Percentiles rank a stretch among this genome's conserved stretches.
Evolutionary conservation across 2,113 vertebrate genomes (phyloP).

Genomic region (Urocitellus parryii): DNA sequence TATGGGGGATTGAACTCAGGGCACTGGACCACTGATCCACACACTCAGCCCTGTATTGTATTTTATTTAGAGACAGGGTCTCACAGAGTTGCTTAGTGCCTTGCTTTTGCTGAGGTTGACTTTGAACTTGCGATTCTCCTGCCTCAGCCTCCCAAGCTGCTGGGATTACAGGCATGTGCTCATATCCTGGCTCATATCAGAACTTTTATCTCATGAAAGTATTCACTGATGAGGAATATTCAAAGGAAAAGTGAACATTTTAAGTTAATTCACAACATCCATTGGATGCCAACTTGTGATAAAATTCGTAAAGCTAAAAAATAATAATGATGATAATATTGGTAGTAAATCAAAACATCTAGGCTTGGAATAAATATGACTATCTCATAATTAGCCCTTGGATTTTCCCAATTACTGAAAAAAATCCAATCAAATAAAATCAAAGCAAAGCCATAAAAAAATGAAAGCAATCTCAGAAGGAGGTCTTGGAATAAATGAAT

Average conservation of each 20-base stretch:
- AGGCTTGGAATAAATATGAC: neutral
- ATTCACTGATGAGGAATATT: neutral
- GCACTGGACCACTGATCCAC: too few relatives aligned
- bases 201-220: neutral
- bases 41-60: too few relatives aligned
- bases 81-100: too few relatives aligned
- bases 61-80: too few relatives aligned
- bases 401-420: neutral
- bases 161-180: too few relatives aligned
- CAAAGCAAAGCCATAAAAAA: neutral
- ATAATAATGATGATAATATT: neutral
- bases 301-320: slow-evolving; percentile 9
- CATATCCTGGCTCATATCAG: too few relatives aligned
- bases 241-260: slow-evolving; percentile 1
- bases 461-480: neutral
- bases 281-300: neutral
- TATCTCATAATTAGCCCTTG: neutral
- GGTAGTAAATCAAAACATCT: slow-evolving; percentile 21
- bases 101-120: too few relatives aligned
- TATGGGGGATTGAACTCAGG: too few relatives aligned
- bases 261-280: neutral
- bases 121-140: too few relatives aligned
- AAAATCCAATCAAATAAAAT: slow-evolving; percentile 37
- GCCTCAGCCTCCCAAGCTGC: too few relatives aligned
- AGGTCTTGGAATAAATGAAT: slow-evolving; percentile 25